A percentile compares a stretch with the other conserved stretches of the same genome.
Evolutionary conservation across 2,797 vertebrate genomes (phyloP).

Genomic region (Acanthurus leucopareius): DNA sequence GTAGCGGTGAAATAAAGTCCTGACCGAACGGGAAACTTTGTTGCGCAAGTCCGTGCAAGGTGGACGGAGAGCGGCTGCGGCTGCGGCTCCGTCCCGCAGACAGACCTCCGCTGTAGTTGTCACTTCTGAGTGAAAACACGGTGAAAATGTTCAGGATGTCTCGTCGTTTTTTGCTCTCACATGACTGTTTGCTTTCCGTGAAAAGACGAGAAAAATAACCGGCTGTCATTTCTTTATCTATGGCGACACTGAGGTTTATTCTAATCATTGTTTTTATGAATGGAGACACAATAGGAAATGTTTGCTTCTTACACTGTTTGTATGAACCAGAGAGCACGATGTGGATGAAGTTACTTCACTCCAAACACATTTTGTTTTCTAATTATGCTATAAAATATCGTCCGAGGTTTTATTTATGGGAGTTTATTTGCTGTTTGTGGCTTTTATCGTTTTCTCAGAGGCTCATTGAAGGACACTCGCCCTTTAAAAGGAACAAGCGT

Average conservation of each 20-base stretch:
- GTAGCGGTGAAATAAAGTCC: background rate
- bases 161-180: too few relatives aligned
- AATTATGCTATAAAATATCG: background rate
- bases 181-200: too few relatives aligned
- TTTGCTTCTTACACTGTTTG: background rate
- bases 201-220: too few relatives aligned
- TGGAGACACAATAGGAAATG: background rate
- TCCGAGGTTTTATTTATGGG: background rate
- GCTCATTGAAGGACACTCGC: background rate
- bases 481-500: background rate
- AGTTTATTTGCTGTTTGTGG: background rate
- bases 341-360: background rate
- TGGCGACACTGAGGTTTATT: too few relatives aligned
- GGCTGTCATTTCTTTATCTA: too few relatives aligned
- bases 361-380: background rate
- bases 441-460: background rate
- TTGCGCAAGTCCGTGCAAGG: slow-evolving; percentile 73
- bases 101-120: background rate
- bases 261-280: too few relatives aligned
- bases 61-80: slow-evolving; percentile 42
- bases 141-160: too few relatives aligned
- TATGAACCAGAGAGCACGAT: background rate
- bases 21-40: slow-evolving; percentile 66
- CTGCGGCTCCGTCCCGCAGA: background rate
- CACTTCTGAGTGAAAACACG: background rate